phyloP scores from a whole-genome alignment of 2,888 invertebrate genomes.

The Andrena bucephala region DNA sequence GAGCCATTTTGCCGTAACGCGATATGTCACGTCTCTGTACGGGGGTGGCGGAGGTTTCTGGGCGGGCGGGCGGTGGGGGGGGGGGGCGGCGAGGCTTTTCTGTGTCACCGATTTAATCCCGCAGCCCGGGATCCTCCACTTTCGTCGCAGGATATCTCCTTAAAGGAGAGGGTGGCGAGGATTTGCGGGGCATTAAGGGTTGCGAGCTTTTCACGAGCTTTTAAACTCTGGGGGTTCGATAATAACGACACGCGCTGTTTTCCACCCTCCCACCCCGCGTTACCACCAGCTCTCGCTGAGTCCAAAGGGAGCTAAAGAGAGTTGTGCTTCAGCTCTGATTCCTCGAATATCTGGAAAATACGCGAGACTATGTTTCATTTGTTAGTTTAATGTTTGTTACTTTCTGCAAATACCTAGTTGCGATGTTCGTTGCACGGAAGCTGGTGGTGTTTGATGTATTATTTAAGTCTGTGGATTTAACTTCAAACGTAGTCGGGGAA shows the following conservation, averaged over 20 bases:
- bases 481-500: too few relatives aligned
- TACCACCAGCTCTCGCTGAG: not conserved
- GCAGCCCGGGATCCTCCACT: constrained; percentile 42
- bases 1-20: constrained; percentile 63
- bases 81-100: constrained; percentile 35
- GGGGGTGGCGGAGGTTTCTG: constrained; percentile 8
- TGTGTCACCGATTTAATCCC: constrained; percentile 67
- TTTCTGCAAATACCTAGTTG: too few relatives aligned
- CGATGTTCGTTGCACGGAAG: too few relatives aligned
- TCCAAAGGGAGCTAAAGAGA: not conserved
- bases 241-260: constrained; percentile 16
- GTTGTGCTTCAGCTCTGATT: not conserved
- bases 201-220: constrained; percentile 51
- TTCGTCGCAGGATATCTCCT: constrained; percentile 37
- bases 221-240: constrained; percentile 46
- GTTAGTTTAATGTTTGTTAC: too few relatives aligned
- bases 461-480: too few relatives aligned
- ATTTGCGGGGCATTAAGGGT: constrained; percentile 51
- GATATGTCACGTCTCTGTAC: constrained; percentile 59
- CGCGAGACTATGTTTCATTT: too few relatives aligned
- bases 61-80: not conserved
- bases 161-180: constrained; percentile 46
- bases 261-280: not conserved
- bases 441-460: too few relatives aligned
- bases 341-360: too few relatives aligned